These are phyloP conservation scores for Trichechus manatus DNA, from an alignment of 2,113 vertebrate species.

Conservation along the genomic window DNA sequence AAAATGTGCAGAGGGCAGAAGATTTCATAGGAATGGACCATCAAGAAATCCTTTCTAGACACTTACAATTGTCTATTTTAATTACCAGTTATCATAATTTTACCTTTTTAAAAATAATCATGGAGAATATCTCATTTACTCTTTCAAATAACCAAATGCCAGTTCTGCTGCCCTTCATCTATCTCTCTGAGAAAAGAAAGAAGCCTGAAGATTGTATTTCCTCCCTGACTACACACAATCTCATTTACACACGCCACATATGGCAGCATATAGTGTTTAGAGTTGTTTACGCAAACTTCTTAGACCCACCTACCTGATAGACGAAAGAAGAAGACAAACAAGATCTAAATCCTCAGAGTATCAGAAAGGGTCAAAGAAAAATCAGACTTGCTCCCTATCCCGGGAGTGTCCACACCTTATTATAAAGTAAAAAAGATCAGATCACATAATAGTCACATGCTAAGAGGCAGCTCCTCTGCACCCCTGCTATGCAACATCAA, in stretches of 20 bases:
- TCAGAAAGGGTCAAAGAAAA: neutral
- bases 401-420: neutral
- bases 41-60: slow-evolving; percentile 37
- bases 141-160: slow-evolving; percentile 15
- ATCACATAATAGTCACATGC: neutral
- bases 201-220: neutral
- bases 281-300: neutral
- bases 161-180: slow-evolving; percentile 9
- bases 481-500: neutral
- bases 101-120: slow-evolving; percentile 38
- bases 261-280: neutral
- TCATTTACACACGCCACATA: neutral
- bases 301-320: neutral
- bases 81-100: slow-evolving; percentile 3
- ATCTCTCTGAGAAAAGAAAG: slow-evolving; percentile 35
- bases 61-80: slow-evolving; percentile 17
- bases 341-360: slow-evolving; percentile 31
- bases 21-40: neutral
- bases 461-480: neutral
- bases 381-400: neutral
- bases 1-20: slow-evolving; percentile 45
- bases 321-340: neutral
- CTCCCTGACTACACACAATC: neutral
- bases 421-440: neutral
- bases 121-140: neutral